Evolutionary conservation across 1,140 invertebrate species (phyloP).

Genomic region (Notospermus geniculatus): DNA sequence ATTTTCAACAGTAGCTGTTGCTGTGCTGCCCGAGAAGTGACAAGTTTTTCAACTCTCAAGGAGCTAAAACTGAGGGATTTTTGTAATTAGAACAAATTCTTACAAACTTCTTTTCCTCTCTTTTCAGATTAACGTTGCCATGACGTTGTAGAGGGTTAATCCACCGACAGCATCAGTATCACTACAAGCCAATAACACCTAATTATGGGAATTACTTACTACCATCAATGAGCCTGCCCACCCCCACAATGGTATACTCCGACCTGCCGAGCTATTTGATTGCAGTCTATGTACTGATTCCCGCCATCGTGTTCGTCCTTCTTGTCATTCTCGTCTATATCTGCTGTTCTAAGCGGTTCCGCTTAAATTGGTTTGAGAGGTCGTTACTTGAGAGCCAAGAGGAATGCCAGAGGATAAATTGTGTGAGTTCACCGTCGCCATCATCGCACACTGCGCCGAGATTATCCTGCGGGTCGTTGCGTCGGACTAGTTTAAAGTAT

Average conservation of each 20-base stretch:
- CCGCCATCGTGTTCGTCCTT: slow-evolving; percentile 23
- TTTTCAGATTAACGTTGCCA: too few relatives aligned
- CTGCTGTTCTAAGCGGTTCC: slow-evolving; percentile 31
- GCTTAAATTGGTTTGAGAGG: slow-evolving; percentile 40
- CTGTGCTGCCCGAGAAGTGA: too few relatives aligned
- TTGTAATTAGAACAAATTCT: too few relatives aligned
- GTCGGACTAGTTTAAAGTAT: slow-evolving; percentile 3
- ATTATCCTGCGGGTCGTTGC: background rate
- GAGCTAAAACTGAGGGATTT: too few relatives aligned
- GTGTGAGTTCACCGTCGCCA: background rate
- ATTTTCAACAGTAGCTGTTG: too few relatives aligned
- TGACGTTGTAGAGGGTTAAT: too few relatives aligned
- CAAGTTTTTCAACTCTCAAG: too few relatives aligned
- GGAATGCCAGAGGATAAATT: background rate
- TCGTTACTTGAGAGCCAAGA: slow-evolving; percentile 23
- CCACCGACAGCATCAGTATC: too few relatives aligned
- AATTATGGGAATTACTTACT: too few relatives aligned
- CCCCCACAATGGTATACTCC: slow-evolving; percentile 9
- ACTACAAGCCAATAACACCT: too few relatives aligned
- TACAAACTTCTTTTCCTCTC: too few relatives aligned
- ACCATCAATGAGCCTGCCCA: background rate
- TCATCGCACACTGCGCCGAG: background rate
- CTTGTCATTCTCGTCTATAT: slow-evolving; percentile 27
- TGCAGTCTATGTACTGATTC: slow-evolving; percentile 28
- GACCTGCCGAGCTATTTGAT: slow-evolving; percentile 22